Conservation (phyloP, 1,140 invertebrate genomes). For the Eubasilissa regina region DNA sequence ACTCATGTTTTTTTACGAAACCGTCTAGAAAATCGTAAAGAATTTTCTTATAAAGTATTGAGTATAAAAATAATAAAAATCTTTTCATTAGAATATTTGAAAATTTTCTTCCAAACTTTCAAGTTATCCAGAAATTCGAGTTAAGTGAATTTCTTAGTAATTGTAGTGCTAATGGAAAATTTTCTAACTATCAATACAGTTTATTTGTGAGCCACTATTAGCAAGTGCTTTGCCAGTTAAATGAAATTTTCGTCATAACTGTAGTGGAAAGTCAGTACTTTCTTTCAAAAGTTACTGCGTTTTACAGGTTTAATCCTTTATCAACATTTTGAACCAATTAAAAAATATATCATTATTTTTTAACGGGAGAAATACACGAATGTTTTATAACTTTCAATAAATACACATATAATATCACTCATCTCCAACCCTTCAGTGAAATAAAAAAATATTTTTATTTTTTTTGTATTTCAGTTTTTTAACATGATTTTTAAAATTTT, state of each 20-base stretch:
- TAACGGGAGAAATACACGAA: no score
- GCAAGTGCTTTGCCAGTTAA: constrained; percentile 28
- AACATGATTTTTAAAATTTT: no score
- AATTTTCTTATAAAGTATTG: constrained; percentile 30
- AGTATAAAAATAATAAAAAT: constrained; percentile 9
- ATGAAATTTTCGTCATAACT: constrained; percentile 37
- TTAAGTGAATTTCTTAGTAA: constrained; percentile 46
- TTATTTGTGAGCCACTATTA: constrained; percentile 49
- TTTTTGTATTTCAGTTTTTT: no score
- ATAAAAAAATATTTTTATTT: no score
- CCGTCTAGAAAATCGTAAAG: constrained; percentile 4
- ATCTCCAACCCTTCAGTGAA: no score
- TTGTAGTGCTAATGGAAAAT: constrained; percentile 50
- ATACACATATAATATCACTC: no score
- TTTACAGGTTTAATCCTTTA: background rate
- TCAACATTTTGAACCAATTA: no score
- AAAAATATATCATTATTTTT: no score
- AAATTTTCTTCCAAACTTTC: constrained; percentile 1
- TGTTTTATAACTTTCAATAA: no score
- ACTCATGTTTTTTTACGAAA: background rate
- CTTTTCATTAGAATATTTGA: constrained; percentile 14
- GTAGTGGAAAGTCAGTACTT: constrained; percentile 16
- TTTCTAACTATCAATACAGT: constrained; percentile 50
- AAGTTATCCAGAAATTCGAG: background rate
- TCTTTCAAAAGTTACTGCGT: constrained; percentile 19